Conservation (phyloP, 2,888 invertebrate species). For the Drosophila nigricruria region DNA sequence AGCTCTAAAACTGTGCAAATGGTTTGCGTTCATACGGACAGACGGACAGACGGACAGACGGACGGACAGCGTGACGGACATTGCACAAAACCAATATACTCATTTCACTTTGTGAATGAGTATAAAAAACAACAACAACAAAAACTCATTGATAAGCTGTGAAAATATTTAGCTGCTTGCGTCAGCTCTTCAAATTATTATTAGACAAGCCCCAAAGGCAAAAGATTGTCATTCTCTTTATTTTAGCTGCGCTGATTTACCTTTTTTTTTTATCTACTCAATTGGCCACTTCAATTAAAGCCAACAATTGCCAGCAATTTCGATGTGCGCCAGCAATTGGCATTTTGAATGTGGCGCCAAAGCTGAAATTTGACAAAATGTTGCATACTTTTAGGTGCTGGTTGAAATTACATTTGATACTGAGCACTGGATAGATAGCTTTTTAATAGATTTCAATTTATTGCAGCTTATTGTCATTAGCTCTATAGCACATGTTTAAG, state of each 20-base stretch:
- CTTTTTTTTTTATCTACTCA: slow-evolving; percentile 1
- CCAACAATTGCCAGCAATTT: neutral
- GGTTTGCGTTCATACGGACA: no score
- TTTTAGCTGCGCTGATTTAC: slow-evolving; percentile 35
- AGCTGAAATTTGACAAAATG: rapidly evolving
- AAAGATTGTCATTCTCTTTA: slow-evolving; percentile 13
- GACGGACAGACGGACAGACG: no score
- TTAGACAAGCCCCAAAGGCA: slow-evolving; percentile 44
- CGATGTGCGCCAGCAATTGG: neutral
- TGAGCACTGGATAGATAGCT: neutral
- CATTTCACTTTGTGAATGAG: no score
- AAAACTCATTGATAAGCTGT: slow-evolving; percentile 60
- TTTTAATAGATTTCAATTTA: no score
- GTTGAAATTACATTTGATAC: neutral
- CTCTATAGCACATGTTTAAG: no score
- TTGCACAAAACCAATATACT: no score
- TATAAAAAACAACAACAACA: slow-evolving; percentile 3
- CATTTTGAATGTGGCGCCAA: slow-evolving; percentile 2
- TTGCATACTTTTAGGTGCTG: neutral
- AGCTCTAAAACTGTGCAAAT: no score
- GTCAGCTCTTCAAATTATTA: slow-evolving; percentile 57
- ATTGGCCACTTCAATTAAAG: neutral
- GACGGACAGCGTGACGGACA: no score
- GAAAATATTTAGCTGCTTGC: slow-evolving; percentile 64
- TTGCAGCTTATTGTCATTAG: no score